Evolutionary conservation across 2,113 vertebrate species (phyloP).

Genomic region (Herpailurus yagouaroundi): DNA sequence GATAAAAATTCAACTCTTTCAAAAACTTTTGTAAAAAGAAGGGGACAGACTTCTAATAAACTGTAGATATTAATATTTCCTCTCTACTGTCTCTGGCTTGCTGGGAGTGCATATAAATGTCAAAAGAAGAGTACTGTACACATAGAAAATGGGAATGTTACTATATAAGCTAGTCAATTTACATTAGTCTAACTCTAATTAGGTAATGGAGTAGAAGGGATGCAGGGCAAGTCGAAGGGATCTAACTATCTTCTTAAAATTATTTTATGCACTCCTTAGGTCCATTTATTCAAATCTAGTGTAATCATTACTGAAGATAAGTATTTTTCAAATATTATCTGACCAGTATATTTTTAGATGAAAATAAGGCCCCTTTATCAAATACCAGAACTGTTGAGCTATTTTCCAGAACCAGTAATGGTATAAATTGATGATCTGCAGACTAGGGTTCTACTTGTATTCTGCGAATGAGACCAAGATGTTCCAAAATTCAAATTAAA

Average conservation of each 20-base stretch:
- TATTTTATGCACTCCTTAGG: neutral
- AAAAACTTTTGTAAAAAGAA: slow-evolving; percentile 13
- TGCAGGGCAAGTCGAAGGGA: neutral
- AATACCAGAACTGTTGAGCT: neutral
- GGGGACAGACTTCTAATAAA: neutral
- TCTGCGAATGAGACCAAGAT: neutral
- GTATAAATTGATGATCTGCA: neutral
- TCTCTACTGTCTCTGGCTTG: neutral
- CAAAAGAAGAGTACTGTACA: neutral
- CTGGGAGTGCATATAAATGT: neutral
- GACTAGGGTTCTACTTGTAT: neutral
- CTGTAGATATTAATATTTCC: neutral
- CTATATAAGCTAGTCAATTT: neutral
- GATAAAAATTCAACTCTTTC: slow-evolving; percentile 10
- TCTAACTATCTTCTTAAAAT: neutral
- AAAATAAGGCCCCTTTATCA: neutral
- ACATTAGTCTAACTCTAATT: neutral
- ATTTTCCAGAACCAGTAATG: neutral
- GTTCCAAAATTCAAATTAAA: slow-evolving; percentile 11
- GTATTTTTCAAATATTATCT: neutral
- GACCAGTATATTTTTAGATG: neutral
- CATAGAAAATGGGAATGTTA: neutral
- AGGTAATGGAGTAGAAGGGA: neutral
- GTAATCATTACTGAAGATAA: neutral
- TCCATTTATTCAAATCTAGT: neutral